Evolutionary conservation across 2,113 vertebrate genomes (phyloP).

Genomic region (Myiopsitta monachus): DNA sequence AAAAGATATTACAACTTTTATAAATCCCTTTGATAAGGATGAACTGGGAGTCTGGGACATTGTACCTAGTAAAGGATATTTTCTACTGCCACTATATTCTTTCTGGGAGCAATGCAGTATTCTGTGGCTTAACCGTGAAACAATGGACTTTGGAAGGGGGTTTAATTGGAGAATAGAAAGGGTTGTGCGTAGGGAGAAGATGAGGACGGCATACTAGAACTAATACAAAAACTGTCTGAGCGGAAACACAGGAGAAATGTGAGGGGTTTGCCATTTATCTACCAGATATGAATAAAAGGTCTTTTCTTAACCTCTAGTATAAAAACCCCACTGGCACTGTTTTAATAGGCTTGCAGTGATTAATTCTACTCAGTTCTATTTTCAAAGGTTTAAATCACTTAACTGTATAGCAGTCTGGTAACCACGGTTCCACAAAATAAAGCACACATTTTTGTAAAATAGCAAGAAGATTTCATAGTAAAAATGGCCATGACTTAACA

Average conservation of each 20-base stretch:
- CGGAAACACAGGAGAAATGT: background rate
- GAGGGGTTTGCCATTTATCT: background rate
- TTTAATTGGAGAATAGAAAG: background rate
- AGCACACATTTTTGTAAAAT: background rate
- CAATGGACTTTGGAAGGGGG: background rate
- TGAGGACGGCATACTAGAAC: background rate
- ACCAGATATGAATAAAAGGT: constrained; percentile 8
- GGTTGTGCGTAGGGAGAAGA: background rate
- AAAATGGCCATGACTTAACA: background rate
- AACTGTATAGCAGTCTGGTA: background rate
- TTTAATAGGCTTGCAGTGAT: constrained; percentile 6
- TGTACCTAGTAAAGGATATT: background rate
- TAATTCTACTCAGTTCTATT: constrained; percentile 34
- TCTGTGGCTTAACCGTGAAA: background rate
- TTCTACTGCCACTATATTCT: background rate
- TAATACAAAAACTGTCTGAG: background rate
- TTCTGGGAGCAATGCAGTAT: background rate
- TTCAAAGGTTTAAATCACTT: constrained; percentile 34
- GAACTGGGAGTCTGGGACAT: background rate
- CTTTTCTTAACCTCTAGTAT: constrained; percentile 37
- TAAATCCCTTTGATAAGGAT: background rate
- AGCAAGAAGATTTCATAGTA: background rate
- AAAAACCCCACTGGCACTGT: constrained; percentile 17
- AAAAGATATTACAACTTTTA: background rate
- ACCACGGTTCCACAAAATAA: constrained; percentile 17